Conservation (phyloP, 2,888 invertebrate genomes). For the Athalia circularis region DNA sequence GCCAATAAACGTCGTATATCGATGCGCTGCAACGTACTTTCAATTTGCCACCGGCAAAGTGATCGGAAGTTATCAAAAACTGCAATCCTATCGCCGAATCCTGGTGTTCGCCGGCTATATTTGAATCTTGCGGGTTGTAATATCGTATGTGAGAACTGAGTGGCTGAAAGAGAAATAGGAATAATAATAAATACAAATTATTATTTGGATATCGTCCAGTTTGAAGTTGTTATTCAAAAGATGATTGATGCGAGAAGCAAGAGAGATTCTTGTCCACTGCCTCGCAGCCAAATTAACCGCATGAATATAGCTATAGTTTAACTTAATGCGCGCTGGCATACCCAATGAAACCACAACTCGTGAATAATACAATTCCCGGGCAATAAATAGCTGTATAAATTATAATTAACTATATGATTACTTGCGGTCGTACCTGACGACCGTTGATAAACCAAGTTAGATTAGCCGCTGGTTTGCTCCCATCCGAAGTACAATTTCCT, state of each 20-base stretch:
- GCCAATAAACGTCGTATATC: constrained; percentile 81
- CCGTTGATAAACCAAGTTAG: constrained; percentile 72
- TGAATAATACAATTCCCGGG: not conserved
- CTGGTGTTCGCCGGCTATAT: constrained; percentile 72
- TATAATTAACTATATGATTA: not conserved
- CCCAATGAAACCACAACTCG: not conserved
- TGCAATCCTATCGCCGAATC: constrained; percentile 76
- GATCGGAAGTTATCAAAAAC: constrained; percentile 75
- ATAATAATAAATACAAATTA: constrained; percentile 8
- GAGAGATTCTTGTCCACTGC: not conserved
- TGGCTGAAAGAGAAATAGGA: constrained; percentile 58
- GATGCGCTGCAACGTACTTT: constrained; percentile 82
- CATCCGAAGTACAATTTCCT: constrained; percentile 68
- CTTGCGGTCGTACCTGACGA: constrained; percentile 61
- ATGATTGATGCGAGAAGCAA: not conserved
- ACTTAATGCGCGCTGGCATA: too few species aligned
- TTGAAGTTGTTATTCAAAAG: not conserved
- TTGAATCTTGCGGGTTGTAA: constrained; percentile 65
- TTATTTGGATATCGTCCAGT: too few species aligned
- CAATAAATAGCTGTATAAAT: not conserved
- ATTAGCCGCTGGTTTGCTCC: constrained; percentile 70
- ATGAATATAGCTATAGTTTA: too few species aligned
- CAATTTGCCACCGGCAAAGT: constrained; percentile 76
- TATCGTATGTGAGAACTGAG: constrained; percentile 62
- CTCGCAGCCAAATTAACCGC: too few species aligned